Evolutionary conservation across 2,113 vertebrate genomes (phyloP).

Genomic region (Maccullochella peelii): DNA sequence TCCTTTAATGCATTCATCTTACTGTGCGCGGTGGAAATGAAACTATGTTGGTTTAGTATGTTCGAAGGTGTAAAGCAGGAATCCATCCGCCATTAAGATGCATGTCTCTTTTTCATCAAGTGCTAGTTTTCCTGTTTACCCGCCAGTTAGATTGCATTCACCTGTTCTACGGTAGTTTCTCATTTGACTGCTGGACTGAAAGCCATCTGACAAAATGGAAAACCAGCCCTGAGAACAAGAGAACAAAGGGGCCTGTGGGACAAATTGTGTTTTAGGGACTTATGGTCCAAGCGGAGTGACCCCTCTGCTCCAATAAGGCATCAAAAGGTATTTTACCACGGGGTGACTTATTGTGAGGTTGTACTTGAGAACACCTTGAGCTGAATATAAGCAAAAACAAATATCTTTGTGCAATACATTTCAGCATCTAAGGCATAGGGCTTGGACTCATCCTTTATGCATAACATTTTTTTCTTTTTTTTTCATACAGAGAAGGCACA

Average conservation of each 20-base stretch:
- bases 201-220: not conserved
- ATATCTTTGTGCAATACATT: not conserved
- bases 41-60: not conserved
- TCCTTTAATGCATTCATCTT: not conserved
- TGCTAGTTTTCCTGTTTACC: not conserved
- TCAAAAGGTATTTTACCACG: not conserved
- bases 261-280: conserved; percentile 28
- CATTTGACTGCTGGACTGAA: conserved; percentile 5
- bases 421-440: not conserved
- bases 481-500: not conserved
- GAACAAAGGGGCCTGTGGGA: not conserved
- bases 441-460: not conserved
- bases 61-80: not conserved
- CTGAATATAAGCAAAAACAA: not conserved
- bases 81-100: not conserved
- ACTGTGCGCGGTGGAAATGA: not conserved
- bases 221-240: not conserved
- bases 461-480: too few relatives aligned
- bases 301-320: conserved; percentile 8
- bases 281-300: not conserved
- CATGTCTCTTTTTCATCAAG: not conserved
- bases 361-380: not conserved
- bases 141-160: not conserved
- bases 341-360: not conserved
- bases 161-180: not conserved